Evolutionary conservation across 1,140 invertebrate species (phyloP), one percentile per base, ranked within the genome.

Genomic region (Odontomachus brunneus): DNA sequence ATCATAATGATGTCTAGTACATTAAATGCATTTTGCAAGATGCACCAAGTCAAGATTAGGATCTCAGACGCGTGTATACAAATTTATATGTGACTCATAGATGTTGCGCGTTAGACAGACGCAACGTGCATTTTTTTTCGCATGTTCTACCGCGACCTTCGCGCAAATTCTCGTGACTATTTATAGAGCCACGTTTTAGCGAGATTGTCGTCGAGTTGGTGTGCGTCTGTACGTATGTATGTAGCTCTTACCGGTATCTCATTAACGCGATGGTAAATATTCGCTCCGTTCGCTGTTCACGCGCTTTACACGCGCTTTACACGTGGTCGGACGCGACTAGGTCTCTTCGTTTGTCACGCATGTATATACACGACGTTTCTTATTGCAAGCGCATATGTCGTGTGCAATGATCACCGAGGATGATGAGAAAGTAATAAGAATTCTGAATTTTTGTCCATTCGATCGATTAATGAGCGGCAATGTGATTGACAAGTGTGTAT

Each of bases 211-310:
- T 33, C 24, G 12, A 80, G 57, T 44, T 19, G 9, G 9, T 17
- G 19, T 26, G 17, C 29, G 29, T 33, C 29, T 33, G 5, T 29
- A 17, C 24, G 48, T 29, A 14, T 57, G 38, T 75, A 51, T 76
- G 62, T 15, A 78, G 17, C 55, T 63, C 19, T 17, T 49, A 12
- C 22, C 26, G 69, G 14, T 76, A 76, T 76, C 73, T 48, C 19
- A 22, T 83, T 83, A 78, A 83, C 24, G 49, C 24, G 38, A 4
- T 44, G 38, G 38, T 65, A 78, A 83, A 78, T 38, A 78, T n/a
- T 38, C 19, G 12, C 24, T 1, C 66, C 1, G 5, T n/a, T 15
- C 24, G 9, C 1, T 60, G 57, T 82, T 82, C 80, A 82, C 29
- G 80, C 3, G 48, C 9, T 1, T 55, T 26, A 7, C 80, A 82